These are phyloP conservation scores for Girardinus metallicus DNA, from an alignment of 2,797 vertebrate species.

Conservation along the genomic window DNA sequence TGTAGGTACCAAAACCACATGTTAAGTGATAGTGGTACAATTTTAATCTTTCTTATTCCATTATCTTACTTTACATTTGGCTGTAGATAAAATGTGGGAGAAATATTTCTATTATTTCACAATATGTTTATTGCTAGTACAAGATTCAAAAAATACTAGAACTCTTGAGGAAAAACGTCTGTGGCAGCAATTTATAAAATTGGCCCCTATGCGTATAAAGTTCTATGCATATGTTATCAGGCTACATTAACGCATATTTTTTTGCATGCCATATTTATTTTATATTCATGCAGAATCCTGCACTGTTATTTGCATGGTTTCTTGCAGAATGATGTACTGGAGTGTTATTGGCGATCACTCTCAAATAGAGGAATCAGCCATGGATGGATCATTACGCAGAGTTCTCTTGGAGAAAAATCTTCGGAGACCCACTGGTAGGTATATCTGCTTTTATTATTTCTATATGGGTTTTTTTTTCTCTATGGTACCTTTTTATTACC, in stretches of 20 bases:
- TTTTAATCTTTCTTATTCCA: neutral
- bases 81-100: neutral
- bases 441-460: constrained; percentile 15
- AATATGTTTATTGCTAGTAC: neutral
- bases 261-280: neutral
- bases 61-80: neutral
- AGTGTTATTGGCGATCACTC: constrained; percentile 95
- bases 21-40: neutral
- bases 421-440: constrained; percentile 92
- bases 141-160: neutral
- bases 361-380: constrained; percentile 96
- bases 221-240: neutral
- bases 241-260: neutral
- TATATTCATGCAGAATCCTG: neutral
- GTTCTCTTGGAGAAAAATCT: constrained; percentile 94
- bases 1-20: neutral
- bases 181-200: neutral
- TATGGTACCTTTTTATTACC: neutral
- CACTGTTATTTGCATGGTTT: constrained; percentile 23
- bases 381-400: constrained; percentile 95
- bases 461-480: neutral
- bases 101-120: neutral
- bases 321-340: constrained; percentile 98
- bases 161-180: neutral
- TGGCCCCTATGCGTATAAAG: neutral